Evolutionary conservation across 2,113 vertebrate genomes (phyloP).

Genomic region (Silurus asotus): DNA sequence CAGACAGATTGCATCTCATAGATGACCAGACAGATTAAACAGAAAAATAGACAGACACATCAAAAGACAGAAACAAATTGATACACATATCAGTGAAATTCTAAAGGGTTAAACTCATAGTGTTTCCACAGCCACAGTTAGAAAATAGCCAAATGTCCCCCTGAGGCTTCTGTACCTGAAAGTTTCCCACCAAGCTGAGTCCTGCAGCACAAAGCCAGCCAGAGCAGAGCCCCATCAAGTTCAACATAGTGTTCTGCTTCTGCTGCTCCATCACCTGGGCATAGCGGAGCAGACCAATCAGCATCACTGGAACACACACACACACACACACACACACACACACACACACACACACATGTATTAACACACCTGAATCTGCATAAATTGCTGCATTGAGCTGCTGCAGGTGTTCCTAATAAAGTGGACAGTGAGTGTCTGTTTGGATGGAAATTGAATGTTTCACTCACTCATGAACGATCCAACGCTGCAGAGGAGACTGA

Average conservation of each 20-base stretch:
- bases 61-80: neutral
- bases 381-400: neutral
- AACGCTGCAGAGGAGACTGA: constrained; percentile 86
- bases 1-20: neutral
- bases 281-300: constrained; percentile 80
- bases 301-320: constrained; percentile 70
- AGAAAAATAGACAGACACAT: neutral
- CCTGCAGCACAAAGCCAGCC: constrained; percentile 82
- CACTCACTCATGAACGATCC: constrained; percentile 85
- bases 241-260: constrained; percentile 78
- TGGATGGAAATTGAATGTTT: neutral
- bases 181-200: constrained; percentile 85
- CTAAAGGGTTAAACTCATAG: neutral
- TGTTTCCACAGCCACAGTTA: neutral
- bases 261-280: constrained; percentile 77
- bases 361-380: neutral
- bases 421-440: neutral
- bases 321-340: constrained; percentile 13
- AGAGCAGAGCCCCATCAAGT: constrained; percentile 75
- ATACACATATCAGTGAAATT: neutral
- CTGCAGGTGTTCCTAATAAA: constrained; percentile 8
- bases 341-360: neutral
- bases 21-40: neutral
- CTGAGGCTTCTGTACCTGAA: constrained; percentile 73
- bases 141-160: neutral